Evolutionary conservation across 1,140 invertebrate species (phyloP), one percentile per base, ranked within the genome.

Genomic region (Scaptomyza graminum): DNA sequence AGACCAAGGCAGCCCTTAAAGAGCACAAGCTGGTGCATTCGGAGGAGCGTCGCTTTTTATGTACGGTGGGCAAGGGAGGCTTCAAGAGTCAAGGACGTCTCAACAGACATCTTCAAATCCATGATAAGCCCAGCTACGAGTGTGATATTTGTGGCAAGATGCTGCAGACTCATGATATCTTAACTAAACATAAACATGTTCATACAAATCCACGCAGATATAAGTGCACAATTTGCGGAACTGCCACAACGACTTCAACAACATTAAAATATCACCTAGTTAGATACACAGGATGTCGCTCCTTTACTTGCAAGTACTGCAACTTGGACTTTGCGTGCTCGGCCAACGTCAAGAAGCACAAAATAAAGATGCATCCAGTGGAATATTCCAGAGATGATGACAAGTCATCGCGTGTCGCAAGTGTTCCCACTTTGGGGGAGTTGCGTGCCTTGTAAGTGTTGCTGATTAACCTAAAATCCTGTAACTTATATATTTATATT

Each of bases 11-110:
- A 90, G 80, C 28, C 5, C 50, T 93, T 92, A 22, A 92, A 91
- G 54, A 92, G 85, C 93, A 93, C 70, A 90, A 92, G 67, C 87
- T 92, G 6, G 91, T 92, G 0, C 93, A 93, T 67, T 92, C 91
- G 12, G 92, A 85, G 3, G 69, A 70, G n/a, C 60, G 57, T 3
- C 81, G 82, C 3, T 87, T 67, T 12, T 37, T 59, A 0, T 85
- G 81, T 39, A 9, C 74, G 5, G n/a, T 69, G 0, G 81, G 81
- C 47, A 44, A 67, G 41, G 74, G 61, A 0, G 66, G 46, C 25
- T 74, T 90, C 11, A 79, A 85, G 8, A 85, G 74, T 18, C 61
- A 51, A 5, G 66, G 90, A 0, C 64, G 90, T 3, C 67, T 92
- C n/a, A 91, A 80, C 37, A 61, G 80, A 0, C 91, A 92, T 41